These are phyloP conservation scores for Myripristis murdjan DNA, from an alignment of 2,797 vertebrate genomes.

Conservation along the genomic window DNA sequence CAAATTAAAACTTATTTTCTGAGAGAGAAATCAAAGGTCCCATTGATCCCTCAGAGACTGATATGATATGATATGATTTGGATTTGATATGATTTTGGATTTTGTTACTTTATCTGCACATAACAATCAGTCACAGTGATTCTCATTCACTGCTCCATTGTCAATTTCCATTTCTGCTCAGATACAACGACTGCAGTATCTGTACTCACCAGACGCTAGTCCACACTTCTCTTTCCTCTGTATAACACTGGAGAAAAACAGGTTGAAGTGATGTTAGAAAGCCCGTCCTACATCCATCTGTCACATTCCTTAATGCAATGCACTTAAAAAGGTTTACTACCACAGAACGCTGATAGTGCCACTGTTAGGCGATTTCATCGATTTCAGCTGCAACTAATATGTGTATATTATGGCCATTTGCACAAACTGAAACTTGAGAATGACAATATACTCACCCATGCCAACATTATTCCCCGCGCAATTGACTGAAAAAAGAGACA, in stretches of 20 bases:
- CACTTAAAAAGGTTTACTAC: background rate
- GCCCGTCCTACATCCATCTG: background rate
- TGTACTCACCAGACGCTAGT: slow-evolving; percentile 71
- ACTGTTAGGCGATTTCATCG: background rate
- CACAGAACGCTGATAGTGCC: background rate
- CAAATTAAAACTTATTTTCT: too few relatives aligned
- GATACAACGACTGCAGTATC: background rate
- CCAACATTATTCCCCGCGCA: slow-evolving; percentile 90
- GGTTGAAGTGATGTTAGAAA: slow-evolving; percentile 28
- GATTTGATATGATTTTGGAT: too few relatives aligned
- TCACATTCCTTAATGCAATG: background rate
- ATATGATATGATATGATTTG: too few relatives aligned
- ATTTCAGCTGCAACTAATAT: background rate
- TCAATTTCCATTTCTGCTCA: background rate
- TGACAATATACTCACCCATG: slow-evolving; percentile 83
- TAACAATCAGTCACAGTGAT: background rate
- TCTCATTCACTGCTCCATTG: too few relatives aligned
- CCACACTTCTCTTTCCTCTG: slow-evolving; percentile 90
- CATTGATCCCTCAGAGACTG: background rate
- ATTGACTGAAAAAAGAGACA: slow-evolving; percentile 86
- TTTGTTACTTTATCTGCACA: background rate
- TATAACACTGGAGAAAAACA: slow-evolving; percentile 89
- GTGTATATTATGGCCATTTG: background rate
- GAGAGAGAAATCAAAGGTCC: too few relatives aligned
- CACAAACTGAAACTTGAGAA: background rate